These are phyloP conservation scores for Cataglyphis altisquamis DNA, from an alignment of 2,888 invertebrate genomes.

Conservation along the genomic window DNA sequence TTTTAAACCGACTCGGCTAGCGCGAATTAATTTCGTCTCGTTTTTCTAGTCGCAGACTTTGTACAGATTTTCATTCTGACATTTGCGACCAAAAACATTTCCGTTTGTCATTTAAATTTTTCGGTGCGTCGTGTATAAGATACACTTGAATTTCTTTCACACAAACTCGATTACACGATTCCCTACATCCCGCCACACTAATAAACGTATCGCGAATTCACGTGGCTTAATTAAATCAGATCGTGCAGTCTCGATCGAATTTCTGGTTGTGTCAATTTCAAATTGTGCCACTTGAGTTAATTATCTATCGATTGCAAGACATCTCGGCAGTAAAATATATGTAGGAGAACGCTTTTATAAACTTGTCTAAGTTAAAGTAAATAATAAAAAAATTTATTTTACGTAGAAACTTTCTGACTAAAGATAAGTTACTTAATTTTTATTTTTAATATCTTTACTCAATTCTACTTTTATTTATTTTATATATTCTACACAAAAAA, in stretches of 20 bases:
- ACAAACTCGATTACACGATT: constrained; percentile 32
- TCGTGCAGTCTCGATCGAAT: constrained; percentile 23
- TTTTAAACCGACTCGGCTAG: constrained; percentile 34
- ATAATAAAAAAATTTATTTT: neutral
- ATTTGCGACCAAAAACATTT: constrained; percentile 25
- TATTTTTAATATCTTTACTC: neutral
- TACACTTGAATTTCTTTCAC: constrained; percentile 31
- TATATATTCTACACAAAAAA: neutral
- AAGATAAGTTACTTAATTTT: neutral
- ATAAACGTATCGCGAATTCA: constrained; percentile 14
- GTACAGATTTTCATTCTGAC: constrained; percentile 44
- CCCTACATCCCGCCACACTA: constrained; percentile 9
- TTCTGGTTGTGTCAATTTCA: constrained; percentile 19
- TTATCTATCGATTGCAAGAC: neutral
- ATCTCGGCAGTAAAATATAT: neutral
- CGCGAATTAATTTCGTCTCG: constrained; percentile 44
- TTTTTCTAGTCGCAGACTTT: constrained; percentile 30
- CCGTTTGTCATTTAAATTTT: constrained; percentile 34
- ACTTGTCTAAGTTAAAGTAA: neutral
- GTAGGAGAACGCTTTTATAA: neutral
- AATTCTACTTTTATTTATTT: neutral
- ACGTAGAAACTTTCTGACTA: neutral
- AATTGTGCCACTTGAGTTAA: constrained; percentile 6
- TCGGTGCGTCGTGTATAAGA: constrained; percentile 9
- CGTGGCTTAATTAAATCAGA: neutral